phyloP scores from a whole-genome alignment of 2,797 vertebrate genomes.

The Rallus crepitans region DNA sequence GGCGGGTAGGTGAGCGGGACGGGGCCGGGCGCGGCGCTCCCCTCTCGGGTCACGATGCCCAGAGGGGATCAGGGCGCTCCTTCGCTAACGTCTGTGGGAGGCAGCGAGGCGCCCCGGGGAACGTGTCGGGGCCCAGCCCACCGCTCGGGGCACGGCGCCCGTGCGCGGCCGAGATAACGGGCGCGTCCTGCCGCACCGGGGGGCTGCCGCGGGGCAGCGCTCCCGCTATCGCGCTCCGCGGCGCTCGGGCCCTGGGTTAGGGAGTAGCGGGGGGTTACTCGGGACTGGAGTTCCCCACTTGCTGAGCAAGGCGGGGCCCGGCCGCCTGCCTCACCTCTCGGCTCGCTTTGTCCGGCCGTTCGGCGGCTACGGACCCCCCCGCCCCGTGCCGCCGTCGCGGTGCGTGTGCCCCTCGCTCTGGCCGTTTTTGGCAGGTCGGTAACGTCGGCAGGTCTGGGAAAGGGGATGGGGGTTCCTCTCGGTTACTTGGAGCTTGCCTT shows the following conservation, averaged over 20 bases:
- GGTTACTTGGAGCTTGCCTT: accelerated
- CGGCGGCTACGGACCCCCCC: accelerated
- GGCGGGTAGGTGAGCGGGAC: neutral
- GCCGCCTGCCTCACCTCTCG: accelerated
- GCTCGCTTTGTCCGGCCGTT: accelerated
- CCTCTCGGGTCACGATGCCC: neutral
- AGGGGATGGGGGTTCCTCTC: no score
- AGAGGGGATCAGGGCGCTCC: neutral
- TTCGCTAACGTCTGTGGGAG: neutral
- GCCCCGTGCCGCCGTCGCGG: no score
- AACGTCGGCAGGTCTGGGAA: accelerated
- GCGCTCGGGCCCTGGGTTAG: neutral
- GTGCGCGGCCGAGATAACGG: neutral
- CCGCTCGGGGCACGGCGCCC: no score
- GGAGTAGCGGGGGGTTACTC: accelerated
- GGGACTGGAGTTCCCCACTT: accelerated
- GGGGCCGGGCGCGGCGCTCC: neutral
- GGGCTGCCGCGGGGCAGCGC: neutral
- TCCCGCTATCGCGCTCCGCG: no score
- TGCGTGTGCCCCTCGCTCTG: accelerated
- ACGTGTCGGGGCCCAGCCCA: neutral
- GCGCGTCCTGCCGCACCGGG: neutral
- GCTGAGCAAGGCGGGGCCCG: neutral
- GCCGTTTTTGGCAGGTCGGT: accelerated
- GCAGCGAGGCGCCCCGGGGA: neutral